These are phyloP conservation scores for Mizuhopecten yessoensis DNA, from an alignment of 1,140 invertebrate species.

Conservation along the genomic window DNA sequence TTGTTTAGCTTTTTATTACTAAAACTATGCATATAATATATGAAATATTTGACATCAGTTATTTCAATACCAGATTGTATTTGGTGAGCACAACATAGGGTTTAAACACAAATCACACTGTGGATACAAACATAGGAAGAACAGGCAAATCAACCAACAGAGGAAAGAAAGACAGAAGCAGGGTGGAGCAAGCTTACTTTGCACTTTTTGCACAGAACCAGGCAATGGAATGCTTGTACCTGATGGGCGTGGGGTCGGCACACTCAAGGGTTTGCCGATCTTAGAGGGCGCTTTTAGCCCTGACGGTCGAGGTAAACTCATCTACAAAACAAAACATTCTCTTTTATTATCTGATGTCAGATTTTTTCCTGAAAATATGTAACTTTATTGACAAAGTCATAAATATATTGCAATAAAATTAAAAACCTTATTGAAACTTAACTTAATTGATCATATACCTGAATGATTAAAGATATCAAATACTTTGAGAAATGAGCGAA, in stretches of 20 bases:
- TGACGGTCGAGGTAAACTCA: slow-evolving; percentile 78
- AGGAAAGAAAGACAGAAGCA: slow-evolving; percentile 41
- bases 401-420: too few relatives aligned
- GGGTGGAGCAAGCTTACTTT: slow-evolving; percentile 73
- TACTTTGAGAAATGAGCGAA: too few relatives aligned
- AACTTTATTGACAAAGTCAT: too few relatives aligned
- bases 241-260: slow-evolving; percentile 63
- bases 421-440: too few relatives aligned
- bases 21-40: too few relatives aligned
- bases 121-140: background rate
- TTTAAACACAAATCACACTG: background rate
- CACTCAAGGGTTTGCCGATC: slow-evolving; percentile 70
- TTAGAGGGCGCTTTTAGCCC: slow-evolving; percentile 77
- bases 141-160: background rate
- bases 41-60: too few relatives aligned
- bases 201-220: slow-evolving; percentile 66
- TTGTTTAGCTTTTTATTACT: too few relatives aligned
- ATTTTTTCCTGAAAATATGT: too few relatives aligned
- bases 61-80: too few relatives aligned
- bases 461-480: too few relatives aligned
- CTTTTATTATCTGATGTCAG: background rate
- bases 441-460: too few relatives aligned
- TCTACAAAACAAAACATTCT: slow-evolving; percentile 67
- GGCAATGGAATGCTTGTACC: slow-evolving; percentile 59
- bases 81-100: too few relatives aligned